phyloP scores from a whole-genome alignment of 2,797 vertebrate species.

The Ibycter americanus region DNA sequence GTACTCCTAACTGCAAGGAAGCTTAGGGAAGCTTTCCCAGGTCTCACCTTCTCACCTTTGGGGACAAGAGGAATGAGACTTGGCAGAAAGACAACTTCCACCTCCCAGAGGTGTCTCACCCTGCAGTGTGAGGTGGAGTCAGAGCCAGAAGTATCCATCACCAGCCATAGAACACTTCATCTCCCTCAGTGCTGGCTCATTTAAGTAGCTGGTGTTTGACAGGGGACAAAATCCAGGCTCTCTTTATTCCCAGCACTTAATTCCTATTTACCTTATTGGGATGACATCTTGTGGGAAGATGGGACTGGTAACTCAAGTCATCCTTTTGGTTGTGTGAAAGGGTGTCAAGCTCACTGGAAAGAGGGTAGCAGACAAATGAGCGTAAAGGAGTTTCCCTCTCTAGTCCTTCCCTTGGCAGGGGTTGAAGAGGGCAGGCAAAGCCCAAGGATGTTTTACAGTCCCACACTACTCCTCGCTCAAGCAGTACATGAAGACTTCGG shows the following conservation, averaged over 20 bases:
- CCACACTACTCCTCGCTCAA: not conserved
- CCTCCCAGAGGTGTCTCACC: not conserved
- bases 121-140: accelerated
- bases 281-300: not conserved
- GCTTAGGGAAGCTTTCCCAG: not conserved
- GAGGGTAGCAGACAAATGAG: not conserved
- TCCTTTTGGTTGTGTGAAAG: not conserved
- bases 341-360: not conserved
- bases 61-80: not conserved
- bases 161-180: not conserved
- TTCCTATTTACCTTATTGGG: not conserved
- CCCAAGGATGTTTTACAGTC: not conserved
- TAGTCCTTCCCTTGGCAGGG: not conserved
- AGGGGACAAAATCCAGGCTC: not conserved
- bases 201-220: not conserved
- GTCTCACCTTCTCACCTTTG: not conserved
- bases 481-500: accelerated
- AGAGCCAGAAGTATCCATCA: not conserved
- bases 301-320: not conserved
- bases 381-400: not conserved
- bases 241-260: not conserved
- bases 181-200: not conserved
- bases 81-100: not conserved
- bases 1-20: not conserved
- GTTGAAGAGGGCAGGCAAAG: not conserved